Evolutionary conservation across 2,113 vertebrate species (phyloP).

Genomic region (Gadus chalcogrammus): DNA sequence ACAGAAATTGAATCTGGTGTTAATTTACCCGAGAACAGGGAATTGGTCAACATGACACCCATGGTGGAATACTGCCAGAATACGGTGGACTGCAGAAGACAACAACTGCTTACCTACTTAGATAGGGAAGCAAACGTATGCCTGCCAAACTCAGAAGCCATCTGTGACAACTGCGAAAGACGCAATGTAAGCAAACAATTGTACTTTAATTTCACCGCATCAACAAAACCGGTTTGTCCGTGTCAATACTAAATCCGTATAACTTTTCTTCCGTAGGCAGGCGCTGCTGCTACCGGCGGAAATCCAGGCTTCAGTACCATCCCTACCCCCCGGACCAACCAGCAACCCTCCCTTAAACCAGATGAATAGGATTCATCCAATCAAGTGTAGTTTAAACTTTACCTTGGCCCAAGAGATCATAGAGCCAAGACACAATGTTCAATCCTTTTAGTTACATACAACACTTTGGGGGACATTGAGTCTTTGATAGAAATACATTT

Average conservation of each 20-base stretch:
- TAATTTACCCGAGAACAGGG: slow-evolving; percentile 82
- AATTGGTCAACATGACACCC: slow-evolving; percentile 90
- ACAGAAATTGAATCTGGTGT: slow-evolving; percentile 93
- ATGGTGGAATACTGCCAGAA: slow-evolving; percentile 99
- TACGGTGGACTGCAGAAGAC: slow-evolving; percentile 85
- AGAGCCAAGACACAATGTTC: too few relatives aligned
- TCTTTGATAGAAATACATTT: too few relatives aligned
- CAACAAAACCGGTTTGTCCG: too few relatives aligned
- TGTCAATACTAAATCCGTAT: not conserved
- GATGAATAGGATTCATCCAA: too few relatives aligned
- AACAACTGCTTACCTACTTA: slow-evolving; percentile 91
- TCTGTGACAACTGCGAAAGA: slow-evolving; percentile 89
- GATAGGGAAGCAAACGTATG: slow-evolving; percentile 89
- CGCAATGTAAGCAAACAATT: slow-evolving; percentile 73
- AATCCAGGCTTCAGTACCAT: too few relatives aligned
- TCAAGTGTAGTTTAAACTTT: too few relatives aligned
- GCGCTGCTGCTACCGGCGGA: too few relatives aligned
- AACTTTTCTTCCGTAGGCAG: not conserved
- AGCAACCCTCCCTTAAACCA: too few relatives aligned
- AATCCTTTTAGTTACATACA: too few relatives aligned
- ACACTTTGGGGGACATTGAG: not conserved
- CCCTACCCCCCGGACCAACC: slow-evolving; percentile 15
- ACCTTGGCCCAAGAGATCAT: too few relatives aligned
- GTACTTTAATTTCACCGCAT: not conserved
- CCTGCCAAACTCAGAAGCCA: slow-evolving; percentile 85